Evolutionary conservation across 1,140 invertebrate species (phyloP).

Genomic region (Sarcophaga bullata): DNA sequence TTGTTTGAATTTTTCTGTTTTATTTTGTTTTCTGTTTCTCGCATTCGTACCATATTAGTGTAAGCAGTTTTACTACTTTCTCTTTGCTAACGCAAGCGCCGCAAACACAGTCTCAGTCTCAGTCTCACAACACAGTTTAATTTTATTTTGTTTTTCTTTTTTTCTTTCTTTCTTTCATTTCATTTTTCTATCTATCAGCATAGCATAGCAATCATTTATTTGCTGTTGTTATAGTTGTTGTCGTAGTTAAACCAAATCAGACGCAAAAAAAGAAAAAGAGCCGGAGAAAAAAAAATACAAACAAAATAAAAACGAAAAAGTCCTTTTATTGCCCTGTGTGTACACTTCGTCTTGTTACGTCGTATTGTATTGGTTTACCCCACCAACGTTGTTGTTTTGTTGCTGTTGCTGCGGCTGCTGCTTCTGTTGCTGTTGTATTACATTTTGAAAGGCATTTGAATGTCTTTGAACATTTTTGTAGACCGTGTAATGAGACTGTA

Average conservation of each 20-base stretch:
- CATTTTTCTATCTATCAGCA: not conserved
- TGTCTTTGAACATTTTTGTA: slow-evolving; percentile 19
- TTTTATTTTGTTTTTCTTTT: slow-evolving; percentile 19
- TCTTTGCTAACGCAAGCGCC: slow-evolving; percentile 36
- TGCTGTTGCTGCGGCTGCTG: not conserved
- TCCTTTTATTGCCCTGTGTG: not conserved
- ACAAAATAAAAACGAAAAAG: not conserved
- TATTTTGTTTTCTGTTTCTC: not conserved
- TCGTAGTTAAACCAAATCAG: too few species aligned
- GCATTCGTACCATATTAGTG: slow-evolving; percentile 13
- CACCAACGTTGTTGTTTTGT: not conserved
- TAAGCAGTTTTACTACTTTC: slow-evolving; percentile 41
- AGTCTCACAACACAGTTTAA: not conserved
- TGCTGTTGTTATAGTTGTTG: too few species aligned
- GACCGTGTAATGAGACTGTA: not conserved
- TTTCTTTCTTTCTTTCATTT: not conserved
- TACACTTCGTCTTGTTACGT: not conserved
- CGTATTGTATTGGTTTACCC: not conserved
- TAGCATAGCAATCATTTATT: not conserved
- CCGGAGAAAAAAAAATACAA: too few species aligned
- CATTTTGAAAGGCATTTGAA: slow-evolving; percentile 39
- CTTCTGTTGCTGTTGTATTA: not conserved
- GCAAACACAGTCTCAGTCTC: slow-evolving; percentile 1
- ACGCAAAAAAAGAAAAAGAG: too few species aligned
- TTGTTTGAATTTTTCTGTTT: not conserved